A percentile compares a stretch with the other conserved stretches of the same genome.
Conservation (phyloP, 1,140 invertebrate genomes). For the Ylistrum balloti region DNA sequence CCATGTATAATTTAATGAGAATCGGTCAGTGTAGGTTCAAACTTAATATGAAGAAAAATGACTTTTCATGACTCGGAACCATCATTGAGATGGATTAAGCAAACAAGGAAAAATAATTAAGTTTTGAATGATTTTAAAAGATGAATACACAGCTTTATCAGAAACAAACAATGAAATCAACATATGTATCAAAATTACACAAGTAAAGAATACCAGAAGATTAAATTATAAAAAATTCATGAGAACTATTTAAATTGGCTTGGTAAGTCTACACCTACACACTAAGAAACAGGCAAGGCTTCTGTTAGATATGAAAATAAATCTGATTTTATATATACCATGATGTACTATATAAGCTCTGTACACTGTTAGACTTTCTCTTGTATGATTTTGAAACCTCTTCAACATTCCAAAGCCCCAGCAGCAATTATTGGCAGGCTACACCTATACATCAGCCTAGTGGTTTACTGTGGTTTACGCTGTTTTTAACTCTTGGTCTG, state of each 20-base stretch:
- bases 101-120: too few species aligned
- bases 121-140: too few species aligned
- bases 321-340: neutral
- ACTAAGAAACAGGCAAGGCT: neutral
- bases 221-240: too few species aligned
- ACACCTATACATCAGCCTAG: neutral
- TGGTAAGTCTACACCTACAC: neutral
- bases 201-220: too few species aligned
- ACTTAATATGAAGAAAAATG: neutral
- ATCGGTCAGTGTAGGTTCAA: neutral
- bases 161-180: too few species aligned
- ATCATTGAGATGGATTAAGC: too few species aligned
- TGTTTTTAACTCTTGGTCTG: neutral
- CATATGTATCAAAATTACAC: too few species aligned
- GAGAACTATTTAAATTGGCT: too few species aligned
- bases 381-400: slow-evolving; percentile 2
- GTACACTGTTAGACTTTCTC: neutral
- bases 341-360: neutral
- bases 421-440: neutral
- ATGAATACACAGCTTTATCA: too few species aligned
- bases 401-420: neutral
- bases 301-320: neutral
- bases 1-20: neutral
- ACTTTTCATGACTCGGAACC: neutral
- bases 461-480: neutral